phyloP scores from a whole-genome alignment of 1,140 invertebrate species.

The Musca domestica region DNA sequence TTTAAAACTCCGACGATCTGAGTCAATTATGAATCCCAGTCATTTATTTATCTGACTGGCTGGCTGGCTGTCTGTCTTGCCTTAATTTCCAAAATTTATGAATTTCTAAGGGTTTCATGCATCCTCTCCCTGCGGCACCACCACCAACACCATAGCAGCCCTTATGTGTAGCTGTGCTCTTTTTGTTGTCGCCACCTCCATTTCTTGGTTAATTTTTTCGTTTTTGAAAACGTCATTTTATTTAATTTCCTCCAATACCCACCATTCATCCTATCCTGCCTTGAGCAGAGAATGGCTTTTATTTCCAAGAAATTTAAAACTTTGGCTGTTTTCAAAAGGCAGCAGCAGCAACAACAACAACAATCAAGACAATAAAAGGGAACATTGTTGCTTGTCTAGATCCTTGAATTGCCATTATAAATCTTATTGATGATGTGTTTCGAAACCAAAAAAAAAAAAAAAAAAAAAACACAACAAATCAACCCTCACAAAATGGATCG shows the following conservation, averaged over 20 bases:
- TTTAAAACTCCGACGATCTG: no score
- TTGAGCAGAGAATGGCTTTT: neutral
- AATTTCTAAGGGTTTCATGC: no score
- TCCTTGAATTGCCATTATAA: constrained; percentile 10
- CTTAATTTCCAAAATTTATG: no score
- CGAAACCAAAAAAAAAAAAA: neutral
- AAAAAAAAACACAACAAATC: no score
- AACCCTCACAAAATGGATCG: no score
- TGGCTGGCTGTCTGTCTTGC: no score
- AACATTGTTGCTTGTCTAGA: neutral
- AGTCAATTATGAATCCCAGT: no score
- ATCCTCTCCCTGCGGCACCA: no score
- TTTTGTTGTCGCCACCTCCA: neutral
- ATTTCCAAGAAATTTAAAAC: constrained; percentile 24
- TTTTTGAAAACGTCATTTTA: constrained; percentile 14
- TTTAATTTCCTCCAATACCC: neutral
- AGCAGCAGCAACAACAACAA: neutral
- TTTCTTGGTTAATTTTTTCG: constrained; percentile 8
- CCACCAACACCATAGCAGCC: no score
- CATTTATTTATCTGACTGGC: no score
- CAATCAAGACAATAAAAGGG: neutral
- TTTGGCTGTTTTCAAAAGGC: neutral
- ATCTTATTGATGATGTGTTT: constrained; percentile 2
- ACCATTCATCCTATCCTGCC: neutral
- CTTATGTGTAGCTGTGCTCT: no score